These are phyloP conservation scores for Heterotilapia buettikoferi DNA, from an alignment of 2,113 vertebrate species.

Conservation along the genomic window DNA sequence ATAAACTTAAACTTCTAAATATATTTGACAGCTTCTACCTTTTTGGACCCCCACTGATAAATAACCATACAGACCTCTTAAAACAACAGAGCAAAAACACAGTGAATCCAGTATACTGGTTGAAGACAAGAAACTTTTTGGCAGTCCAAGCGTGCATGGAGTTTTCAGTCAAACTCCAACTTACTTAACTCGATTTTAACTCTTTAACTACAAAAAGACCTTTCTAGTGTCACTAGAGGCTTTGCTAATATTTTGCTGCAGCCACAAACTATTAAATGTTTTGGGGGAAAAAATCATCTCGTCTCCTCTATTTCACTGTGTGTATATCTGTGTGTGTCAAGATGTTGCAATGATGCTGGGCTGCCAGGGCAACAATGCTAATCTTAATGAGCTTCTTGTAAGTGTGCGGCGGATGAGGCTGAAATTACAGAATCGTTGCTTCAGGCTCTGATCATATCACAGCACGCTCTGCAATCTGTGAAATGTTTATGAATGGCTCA, in stretches of 20 bases:
- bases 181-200: not conserved
- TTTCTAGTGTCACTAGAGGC: not conserved
- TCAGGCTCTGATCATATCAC: not conserved
- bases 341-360: not conserved
- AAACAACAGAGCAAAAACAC: not conserved
- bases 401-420: not conserved
- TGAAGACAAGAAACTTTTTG: not conserved
- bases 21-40: not conserved
- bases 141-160: not conserved
- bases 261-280: not conserved
- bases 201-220: not conserved
- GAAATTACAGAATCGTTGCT: not conserved
- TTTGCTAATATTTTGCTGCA: not conserved
- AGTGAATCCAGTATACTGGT: not conserved
- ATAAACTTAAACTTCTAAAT: not conserved
- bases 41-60: not conserved
- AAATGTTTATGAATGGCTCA: not conserved
- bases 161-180: not conserved
- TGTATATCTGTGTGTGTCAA: not conserved
- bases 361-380: not conserved
- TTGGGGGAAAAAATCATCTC: accelerated
- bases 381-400: slow-evolving; percentile 15
- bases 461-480: not conserved
- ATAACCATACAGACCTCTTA: not conserved
- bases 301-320: not conserved